A percentile compares a stretch with the other conserved stretches of the same genome.
These are phyloP conservation scores for Drosophila insularis DNA, from an alignment of 1,140 invertebrate genomes.

Conservation along the genomic window DNA sequence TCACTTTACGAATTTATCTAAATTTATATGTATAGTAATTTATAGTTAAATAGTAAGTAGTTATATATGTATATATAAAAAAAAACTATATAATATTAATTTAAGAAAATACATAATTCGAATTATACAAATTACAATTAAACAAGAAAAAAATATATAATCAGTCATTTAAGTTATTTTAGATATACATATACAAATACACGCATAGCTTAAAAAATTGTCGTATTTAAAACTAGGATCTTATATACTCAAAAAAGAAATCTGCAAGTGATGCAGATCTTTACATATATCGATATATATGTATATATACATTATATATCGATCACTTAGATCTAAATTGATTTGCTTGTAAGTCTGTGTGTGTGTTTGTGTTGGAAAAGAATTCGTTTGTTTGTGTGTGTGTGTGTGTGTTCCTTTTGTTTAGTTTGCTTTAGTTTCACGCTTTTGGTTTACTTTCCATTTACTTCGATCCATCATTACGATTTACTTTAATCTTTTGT, in stretches of 20 bases:
- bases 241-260: conserved; percentile 36
- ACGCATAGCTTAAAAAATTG: conserved; percentile 18
- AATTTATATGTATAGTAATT: conserved; percentile 6
- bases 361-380: neutral
- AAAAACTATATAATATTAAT: conserved; percentile 22
- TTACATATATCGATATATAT: conserved; percentile 13
- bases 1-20: neutral
- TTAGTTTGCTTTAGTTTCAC: conserved; percentile 14
- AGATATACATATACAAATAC: conserved; percentile 68
- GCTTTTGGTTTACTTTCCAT: neutral
- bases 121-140: conserved; percentile 38
- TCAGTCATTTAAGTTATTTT: conserved; percentile 74
- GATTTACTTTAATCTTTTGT: conserved; percentile 41
- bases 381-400: neutral
- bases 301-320: conserved; percentile 4
- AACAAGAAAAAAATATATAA: conserved; percentile 70
- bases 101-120: neutral
- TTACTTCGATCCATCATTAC: conserved; percentile 7
- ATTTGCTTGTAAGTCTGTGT: conserved; percentile 30
- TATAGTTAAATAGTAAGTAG: conserved; percentile 39
- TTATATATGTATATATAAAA: conserved; percentile 18
- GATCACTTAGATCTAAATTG: conserved; percentile 16
- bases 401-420: neutral
- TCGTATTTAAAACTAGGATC: conserved; percentile 37
- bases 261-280: conserved; percentile 5